phyloP scores from a whole-genome alignment of 64 coral and sea anemone genomes.

The Dendrophyllia cribrosa region DNA sequence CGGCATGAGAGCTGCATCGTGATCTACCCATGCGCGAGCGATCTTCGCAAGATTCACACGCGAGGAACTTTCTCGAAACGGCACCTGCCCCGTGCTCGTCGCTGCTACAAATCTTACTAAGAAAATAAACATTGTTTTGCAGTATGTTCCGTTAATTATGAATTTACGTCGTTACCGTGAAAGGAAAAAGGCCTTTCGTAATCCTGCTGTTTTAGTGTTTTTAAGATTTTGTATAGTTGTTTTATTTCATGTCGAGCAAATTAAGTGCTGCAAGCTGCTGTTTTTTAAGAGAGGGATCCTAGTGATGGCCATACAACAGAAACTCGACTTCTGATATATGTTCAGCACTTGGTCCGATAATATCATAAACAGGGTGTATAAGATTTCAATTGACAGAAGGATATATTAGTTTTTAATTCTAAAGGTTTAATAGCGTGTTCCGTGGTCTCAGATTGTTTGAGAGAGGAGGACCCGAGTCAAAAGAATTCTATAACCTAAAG shows the following conservation, averaged over 20 bases:
- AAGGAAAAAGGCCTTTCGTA: background rate
- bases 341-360: no score
- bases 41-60: background rate
- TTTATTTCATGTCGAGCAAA: background rate
- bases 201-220: background rate
- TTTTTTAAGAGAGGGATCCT: background rate
- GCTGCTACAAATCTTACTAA: background rate
- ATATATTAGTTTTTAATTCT: constrained; percentile 8
- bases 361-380: no score
- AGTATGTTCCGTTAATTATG: background rate
- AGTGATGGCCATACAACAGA: background rate
- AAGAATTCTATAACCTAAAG: no score
- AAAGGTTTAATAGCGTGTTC: background rate
- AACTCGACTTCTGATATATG: no score
- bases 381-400: background rate
- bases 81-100: background rate
- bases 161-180: background rate
- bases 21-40: background rate
- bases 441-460: background rate
- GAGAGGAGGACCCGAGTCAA: background rate
- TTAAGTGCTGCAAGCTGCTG: background rate
- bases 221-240: background rate
- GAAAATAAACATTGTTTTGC: background rate
- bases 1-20: no score
- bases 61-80: background rate